These are phyloP conservation scores for Neoaliturus tenellus DNA, from an alignment of 2,888 invertebrate species.

Conservation along the genomic window DNA sequence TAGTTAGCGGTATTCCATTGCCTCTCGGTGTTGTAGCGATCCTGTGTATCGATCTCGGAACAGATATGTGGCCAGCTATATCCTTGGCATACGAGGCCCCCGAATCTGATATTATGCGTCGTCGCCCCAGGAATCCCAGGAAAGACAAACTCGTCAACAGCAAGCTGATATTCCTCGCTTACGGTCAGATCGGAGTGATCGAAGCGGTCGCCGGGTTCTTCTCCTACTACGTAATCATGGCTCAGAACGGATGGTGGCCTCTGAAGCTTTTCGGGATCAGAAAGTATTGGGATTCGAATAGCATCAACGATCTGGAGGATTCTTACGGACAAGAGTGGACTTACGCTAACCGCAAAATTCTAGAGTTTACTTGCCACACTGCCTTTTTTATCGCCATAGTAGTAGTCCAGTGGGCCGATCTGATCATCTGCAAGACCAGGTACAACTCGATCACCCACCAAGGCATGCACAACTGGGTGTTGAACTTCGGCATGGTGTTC, in stretches of 20 bases:
- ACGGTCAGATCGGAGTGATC: slow-evolving; percentile 91
- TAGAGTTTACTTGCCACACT: slow-evolving; percentile 86
- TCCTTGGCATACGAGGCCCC: slow-evolving; percentile 86
- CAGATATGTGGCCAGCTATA: slow-evolving; percentile 86
- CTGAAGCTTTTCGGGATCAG: slow-evolving; percentile 81
- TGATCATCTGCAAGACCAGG: slow-evolving; percentile 87
- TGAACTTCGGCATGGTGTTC: slow-evolving; percentile 78
- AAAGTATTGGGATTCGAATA: slow-evolving; percentile 81
- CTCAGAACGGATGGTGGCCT: slow-evolving; percentile 86
- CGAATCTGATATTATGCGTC: slow-evolving; percentile 85
- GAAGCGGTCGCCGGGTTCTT: slow-evolving; percentile 89
- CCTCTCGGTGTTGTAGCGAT: slow-evolving; percentile 81
- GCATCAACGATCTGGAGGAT: slow-evolving; percentile 79
- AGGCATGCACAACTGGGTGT: slow-evolving; percentile 82
- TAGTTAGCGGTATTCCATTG: slow-evolving; percentile 83
- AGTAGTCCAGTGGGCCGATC: slow-evolving; percentile 85
- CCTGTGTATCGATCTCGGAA: slow-evolving; percentile 85
- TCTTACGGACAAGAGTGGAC: slow-evolving; percentile 87
- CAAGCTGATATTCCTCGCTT: slow-evolving; percentile 85
- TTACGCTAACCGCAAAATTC: slow-evolving; percentile 79
- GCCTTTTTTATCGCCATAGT: slow-evolving; percentile 88
- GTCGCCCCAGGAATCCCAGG: slow-evolving; percentile 73
- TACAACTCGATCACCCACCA: slow-evolving; percentile 84
- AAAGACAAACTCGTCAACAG: slow-evolving; percentile 75
- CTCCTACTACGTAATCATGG: slow-evolving; percentile 87